Evolutionary conservation across 2,797 vertebrate species (phyloP).

Genomic region (Tangara arthus): DNA sequence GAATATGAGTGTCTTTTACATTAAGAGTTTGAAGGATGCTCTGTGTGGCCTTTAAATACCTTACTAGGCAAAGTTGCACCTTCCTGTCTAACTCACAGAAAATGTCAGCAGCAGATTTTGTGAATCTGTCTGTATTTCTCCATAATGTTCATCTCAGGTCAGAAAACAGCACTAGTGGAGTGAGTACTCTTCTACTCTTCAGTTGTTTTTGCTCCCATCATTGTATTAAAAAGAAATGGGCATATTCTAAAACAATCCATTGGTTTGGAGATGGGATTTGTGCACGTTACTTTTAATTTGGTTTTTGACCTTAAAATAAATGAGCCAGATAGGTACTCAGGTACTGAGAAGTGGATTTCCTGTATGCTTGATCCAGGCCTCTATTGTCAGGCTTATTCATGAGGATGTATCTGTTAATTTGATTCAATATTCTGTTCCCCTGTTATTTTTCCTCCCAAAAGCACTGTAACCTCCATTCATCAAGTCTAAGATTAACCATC

Average conservation of each 20-base stretch:
- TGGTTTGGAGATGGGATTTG: neutral
- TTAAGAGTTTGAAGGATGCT: neutral
- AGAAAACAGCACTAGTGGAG: neutral
- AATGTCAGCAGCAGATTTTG: neutral
- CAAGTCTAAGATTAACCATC: slow-evolving; percentile 31
- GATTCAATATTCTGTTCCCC: neutral
- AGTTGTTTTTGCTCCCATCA: neutral
- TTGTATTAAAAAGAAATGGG: neutral
- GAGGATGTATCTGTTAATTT: slow-evolving; percentile 10
- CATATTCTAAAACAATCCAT: neutral
- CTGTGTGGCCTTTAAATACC: neutral
- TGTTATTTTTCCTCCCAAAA: slow-evolving; percentile 37
- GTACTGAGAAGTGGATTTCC: neutral
- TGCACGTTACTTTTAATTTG: neutral
- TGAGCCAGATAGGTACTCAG: neutral
- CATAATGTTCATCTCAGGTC: neutral
- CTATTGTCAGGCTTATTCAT: neutral
- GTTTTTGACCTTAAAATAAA: slow-evolving; percentile 1
- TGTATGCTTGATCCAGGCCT: neutral
- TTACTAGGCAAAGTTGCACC: neutral
- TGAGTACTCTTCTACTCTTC: neutral
- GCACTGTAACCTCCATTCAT: slow-evolving; percentile 19
- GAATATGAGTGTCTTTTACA: neutral
- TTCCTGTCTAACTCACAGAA: neutral
- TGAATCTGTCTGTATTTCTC: neutral